A percentile compares a stretch with the other conserved stretches of the same genome.
These are phyloP conservation scores for Agriotes lineatus DNA, from an alignment of 2,888 invertebrate genomes.

Conservation along the genomic window DNA sequence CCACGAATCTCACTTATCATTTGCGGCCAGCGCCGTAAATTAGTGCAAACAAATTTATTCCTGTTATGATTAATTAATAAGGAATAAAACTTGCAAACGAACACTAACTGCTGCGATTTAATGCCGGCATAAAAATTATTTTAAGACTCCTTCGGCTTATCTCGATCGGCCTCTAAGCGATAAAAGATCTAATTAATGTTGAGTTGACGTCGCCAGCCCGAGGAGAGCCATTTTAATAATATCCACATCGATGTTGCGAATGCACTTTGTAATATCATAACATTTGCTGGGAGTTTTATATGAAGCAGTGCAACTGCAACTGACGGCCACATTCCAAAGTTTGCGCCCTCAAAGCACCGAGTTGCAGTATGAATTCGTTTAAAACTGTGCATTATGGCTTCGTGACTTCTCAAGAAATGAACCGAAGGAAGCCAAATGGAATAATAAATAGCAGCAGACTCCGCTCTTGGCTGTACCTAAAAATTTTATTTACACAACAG, in stretches of 20 bases:
- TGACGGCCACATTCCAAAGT: not conserved
- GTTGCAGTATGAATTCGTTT: constrained; percentile 28
- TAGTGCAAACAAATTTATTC: constrained; percentile 31
- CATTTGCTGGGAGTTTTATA: no score
- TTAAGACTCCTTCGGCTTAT: not conserved
- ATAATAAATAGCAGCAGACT: constrained; percentile 41
- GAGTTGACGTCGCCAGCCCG: not conserved
- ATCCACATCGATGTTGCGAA: no score
- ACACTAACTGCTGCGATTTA: constrained; percentile 9
- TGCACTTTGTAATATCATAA: no score
- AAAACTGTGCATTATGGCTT: constrained; percentile 24
- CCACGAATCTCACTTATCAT: constrained; percentile 36
- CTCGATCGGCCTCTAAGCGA: constrained; percentile 1
- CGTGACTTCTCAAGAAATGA: constrained; percentile 30
- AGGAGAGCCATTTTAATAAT: no score
- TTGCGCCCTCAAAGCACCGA: not conserved
- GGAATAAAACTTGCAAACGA: not conserved
- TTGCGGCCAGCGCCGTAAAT: constrained; percentile 26
- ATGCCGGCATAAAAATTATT: constrained; percentile 8
- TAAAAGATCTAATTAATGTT: constrained; percentile 2
- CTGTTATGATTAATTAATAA: constrained; percentile 8
- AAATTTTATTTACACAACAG: no score
- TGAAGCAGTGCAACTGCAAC: no score
- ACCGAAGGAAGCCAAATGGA: constrained; percentile 41
- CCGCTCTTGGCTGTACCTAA: no score